These are phyloP conservation scores for Castor canadensis DNA, from an alignment of 2,113 vertebrate species.

Conservation along the genomic window DNA sequence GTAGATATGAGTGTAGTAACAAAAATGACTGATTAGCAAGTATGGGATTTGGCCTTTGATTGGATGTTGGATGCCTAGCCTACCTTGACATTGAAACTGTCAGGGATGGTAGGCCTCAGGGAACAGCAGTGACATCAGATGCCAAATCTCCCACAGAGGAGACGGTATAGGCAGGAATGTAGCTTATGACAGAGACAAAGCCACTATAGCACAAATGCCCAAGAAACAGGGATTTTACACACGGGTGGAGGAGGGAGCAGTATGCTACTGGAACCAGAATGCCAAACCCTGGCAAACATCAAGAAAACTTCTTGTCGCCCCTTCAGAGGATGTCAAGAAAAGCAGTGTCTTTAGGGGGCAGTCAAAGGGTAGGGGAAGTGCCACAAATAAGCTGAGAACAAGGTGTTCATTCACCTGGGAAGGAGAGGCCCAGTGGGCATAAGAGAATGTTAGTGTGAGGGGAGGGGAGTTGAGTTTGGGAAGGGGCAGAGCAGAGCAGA, in stretches of 20 bases:
- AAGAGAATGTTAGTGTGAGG: neutral
- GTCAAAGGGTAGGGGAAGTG: neutral
- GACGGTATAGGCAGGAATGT: neutral
- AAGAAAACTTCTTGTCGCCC: neutral
- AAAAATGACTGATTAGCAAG: neutral
- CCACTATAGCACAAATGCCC: neutral
- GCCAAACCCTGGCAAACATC: neutral
- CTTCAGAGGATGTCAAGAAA: neutral
- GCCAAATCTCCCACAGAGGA: neutral
- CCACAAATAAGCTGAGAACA: neutral
- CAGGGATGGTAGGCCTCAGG: neutral
- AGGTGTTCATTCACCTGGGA: neutral
- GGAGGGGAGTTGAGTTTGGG: neutral
- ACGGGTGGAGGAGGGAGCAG: fast-evolving
- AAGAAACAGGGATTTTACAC: neutral
- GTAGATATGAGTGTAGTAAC: neutral
- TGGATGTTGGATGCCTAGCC: neutral
- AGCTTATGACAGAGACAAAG: neutral
- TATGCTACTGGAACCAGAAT: neutral
- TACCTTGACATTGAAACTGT: neutral
- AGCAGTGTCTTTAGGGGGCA: neutral
- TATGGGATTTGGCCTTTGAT: neutral
- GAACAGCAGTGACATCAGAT: too few species aligned
- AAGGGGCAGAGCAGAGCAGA: neutral
- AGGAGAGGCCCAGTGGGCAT: neutral